Evolutionary conservation across 1,140 invertebrate genomes (phyloP), one percentile per base, ranked within the genome.

Genomic region (Asbolus verrucosus): DNA sequence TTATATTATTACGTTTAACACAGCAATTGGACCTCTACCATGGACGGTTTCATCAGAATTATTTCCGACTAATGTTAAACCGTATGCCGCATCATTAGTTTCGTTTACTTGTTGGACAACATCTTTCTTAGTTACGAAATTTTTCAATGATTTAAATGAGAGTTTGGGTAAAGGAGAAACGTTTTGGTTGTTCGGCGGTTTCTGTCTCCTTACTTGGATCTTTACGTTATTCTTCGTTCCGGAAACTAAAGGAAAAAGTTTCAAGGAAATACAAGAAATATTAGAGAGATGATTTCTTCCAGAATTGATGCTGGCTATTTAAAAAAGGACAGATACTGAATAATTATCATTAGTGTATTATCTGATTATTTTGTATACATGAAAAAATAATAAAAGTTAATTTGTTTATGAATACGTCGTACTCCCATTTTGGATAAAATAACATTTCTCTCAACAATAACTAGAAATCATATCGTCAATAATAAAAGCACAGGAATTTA

Each of bases 31-130:
- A 24, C 27, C 39, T 11, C 9, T 66, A 1, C 63, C 63, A 6
- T 66, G 92, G 92, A 87, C 92, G 0, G 86, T 95, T 33, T 89
- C 93, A 85, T 89, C 89, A 1, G 91, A 95, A 80, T 87, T 94
- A 73, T 91, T 94, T 73, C 87, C 93, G 1, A 83, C 88, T 0
- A 87, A 89, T 72, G 87, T 92, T 0, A 90, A 92, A 76, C 88
- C 90, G 0, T 81, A 87, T 3, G 92, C 91, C 0, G 89, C 90
- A 0, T 87, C 90, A 0, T 83, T 94, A 6, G 89, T 90, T 0
- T 88, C 92, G 0, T 87, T 87, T 50, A 84, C 88, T 61, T 94
- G 91, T 75, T 95, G 93, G 93, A 76, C 85, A 0, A 80, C 91
- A 38, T 90, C 88, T 0, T 95, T 95, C 79, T 66, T 94, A 15